A percentile compares a stretch with the other conserved stretches of the same genome.
phyloP scores from a whole-genome alignment of 2,888 invertebrate genomes.

The Rugalucina vietnamica region DNA sequence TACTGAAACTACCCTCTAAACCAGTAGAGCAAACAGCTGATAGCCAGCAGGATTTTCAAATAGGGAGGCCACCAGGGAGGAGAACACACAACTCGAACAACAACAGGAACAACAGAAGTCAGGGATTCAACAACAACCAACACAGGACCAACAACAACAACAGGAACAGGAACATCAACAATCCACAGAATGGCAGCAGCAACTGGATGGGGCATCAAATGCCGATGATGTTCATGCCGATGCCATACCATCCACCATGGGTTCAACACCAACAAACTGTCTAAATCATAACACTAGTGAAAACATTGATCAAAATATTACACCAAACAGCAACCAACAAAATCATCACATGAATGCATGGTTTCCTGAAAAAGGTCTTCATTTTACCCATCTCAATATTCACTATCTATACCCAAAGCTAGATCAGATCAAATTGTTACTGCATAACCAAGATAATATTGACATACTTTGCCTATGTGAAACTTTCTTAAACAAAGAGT shows the following conservation, averaged over 20 bases:
- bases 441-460: not conserved
- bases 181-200: not conserved
- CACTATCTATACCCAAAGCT: not conserved
- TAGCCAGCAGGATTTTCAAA: too few species aligned
- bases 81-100: not conserved
- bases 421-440: not conserved
- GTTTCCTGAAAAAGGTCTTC: not conserved
- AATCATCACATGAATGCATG: not conserved
- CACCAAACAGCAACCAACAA: too few species aligned
- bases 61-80: not conserved
- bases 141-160: not conserved
- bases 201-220: not conserved
- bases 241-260: not conserved
- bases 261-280: too few species aligned
- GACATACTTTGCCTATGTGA: not conserved
- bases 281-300: too few species aligned
- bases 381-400: not conserved
- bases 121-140: not conserved
- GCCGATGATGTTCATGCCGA: not conserved
- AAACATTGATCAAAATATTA: too few species aligned
- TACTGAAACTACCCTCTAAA: not conserved
- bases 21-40: too few species aligned
- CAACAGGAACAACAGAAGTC: not conserved
- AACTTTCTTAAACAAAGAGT: not conserved
- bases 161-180: not conserved